Percentiles rank a stretch among this genome's conserved stretches.
These are phyloP conservation scores for Nymphalis polychloros DNA, from an alignment of 2,888 invertebrate genomes.

Conservation along the genomic window DNA sequence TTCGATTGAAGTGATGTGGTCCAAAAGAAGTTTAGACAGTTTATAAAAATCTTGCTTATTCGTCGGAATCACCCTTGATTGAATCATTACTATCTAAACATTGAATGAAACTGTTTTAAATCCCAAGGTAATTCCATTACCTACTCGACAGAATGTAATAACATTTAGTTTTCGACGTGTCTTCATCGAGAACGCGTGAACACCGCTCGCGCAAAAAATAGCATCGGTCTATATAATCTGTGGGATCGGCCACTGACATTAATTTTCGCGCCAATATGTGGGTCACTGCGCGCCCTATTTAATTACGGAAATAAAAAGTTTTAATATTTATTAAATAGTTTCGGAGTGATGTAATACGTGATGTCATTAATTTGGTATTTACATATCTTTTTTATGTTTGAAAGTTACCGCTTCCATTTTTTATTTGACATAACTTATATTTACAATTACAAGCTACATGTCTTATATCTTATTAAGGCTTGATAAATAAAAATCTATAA, in stretches of 20 bases:
- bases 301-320: conserved; percentile 43
- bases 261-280: conserved; percentile 64
- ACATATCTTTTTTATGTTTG: conserved; percentile 36
- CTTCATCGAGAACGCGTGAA: conserved; percentile 40
- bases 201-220: conserved; percentile 62
- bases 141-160: conserved; percentile 24
- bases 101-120: conserved; percentile 36
- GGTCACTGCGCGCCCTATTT: conserved; percentile 58
- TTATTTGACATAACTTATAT: conserved; percentile 10
- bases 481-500: too few relatives aligned
- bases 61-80: conserved; percentile 13
- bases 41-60: conserved; percentile 3
- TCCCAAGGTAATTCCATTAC: conserved; percentile 50
- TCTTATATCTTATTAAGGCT: too few relatives aligned
- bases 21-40: not conserved
- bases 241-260: conserved; percentile 52
- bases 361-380: conserved; percentile 61
- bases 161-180: conserved; percentile 41
- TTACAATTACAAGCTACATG: too few relatives aligned
- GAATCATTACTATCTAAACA: conserved; percentile 9
- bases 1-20: too few relatives aligned
- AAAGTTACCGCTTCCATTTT: conserved; percentile 30
- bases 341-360: conserved; percentile 38
- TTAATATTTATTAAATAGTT: conserved; percentile 42
- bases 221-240: conserved; percentile 32